Evolutionary conservation across 2,888 invertebrate genomes (phyloP).

Genomic region (Drosophila ustulata): DNA sequence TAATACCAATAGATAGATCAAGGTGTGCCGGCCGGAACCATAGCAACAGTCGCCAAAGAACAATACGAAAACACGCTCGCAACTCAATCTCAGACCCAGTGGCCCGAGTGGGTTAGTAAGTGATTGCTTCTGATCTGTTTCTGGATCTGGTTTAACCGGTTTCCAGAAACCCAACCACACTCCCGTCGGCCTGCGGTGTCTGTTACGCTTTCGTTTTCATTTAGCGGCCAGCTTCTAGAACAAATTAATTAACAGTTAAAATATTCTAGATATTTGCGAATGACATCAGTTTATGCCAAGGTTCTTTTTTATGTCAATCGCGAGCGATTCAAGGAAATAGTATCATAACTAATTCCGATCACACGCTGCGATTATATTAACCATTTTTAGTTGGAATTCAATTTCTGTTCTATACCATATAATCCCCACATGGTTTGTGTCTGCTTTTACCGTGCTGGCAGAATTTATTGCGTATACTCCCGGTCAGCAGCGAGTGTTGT

Average conservation of each 20-base stretch:
- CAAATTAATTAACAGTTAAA: conserved; percentile 44
- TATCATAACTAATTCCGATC: conserved; percentile 2
- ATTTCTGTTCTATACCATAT: neutral
- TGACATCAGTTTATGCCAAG: conserved; percentile 49
- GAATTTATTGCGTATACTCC: conserved; percentile 62
- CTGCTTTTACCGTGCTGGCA: neutral
- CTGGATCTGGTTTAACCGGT: conserved; percentile 60
- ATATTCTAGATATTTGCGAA: conserved; percentile 31
- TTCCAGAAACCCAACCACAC: conserved; percentile 22
- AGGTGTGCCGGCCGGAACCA: conserved; percentile 53
- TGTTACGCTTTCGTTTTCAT: conserved; percentile 53
- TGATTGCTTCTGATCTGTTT: neutral
- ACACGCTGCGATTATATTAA: neutral
- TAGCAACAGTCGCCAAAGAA: conserved; percentile 25
- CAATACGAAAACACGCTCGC: conserved; percentile 39
- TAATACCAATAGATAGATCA: conserved; percentile 9
- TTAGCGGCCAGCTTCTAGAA: conserved; percentile 49
- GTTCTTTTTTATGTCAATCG: conserved; percentile 7
- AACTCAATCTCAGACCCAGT: conserved; percentile 8
- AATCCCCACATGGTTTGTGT: neutral
- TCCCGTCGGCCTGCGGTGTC: conserved; percentile 46
- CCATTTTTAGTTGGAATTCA: neutral
- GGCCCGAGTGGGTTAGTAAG: conserved; percentile 57
- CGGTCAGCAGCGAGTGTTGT: conserved; percentile 6
- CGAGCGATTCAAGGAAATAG: conserved; percentile 29